Evolutionary conservation across 37 sponge, comb jelly and placozoan genomes (phyloP), one percentile per base, ranked within the genome.

Genomic region (Mnemiopsis leidyi): DNA sequence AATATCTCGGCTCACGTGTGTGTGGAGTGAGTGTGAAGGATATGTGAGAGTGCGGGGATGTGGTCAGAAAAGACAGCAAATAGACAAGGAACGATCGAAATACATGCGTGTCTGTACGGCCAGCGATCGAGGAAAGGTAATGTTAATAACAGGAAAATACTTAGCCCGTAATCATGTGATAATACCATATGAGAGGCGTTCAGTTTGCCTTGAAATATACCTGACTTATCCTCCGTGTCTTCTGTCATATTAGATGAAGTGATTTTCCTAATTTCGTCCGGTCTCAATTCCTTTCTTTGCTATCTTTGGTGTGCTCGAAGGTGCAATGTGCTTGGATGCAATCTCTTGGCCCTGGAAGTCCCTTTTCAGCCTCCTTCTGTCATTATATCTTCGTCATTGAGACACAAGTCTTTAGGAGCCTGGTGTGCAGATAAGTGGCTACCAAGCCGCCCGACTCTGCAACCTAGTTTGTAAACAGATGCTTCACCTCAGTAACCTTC

Each of bases 101-200:
- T 77, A 31, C 36, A 34, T 77, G 79, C 9, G 79, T 77, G 79
- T 77, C 32, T 77, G 32, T 32, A 77, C 32, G 36, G 33, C 61
- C 20, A 77, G 73, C 26, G 73, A 71, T 23, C 2, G 73, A 77
- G 32, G 29, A 71, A 34, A 32, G 79, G 79, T 77, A 32, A 26
- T 77, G 18, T 77, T 31, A 77, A 9, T 32, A 25, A 28, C 73
- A 77, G 79, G 34, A 34, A 34, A 77, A 32, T 77, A 32, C 32
- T 77, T 77, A 77, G 79, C 32, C 61, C 79, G 79, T 77, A 77
- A 77, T 77, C 79, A 77, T 77, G 79, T 77, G 79, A 77, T 77
- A 1, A 77, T 77, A 32, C 79, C 79, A 33, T 77, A 77, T 77
- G 79, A 34, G 79, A 77, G 26, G 33, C 61, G 32, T 77, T 28